A percentile compares a stretch with the other conserved stretches of the same genome.
phyloP scores from a whole-genome alignment of 2,888 invertebrate species.

The Idaea straminata region DNA sequence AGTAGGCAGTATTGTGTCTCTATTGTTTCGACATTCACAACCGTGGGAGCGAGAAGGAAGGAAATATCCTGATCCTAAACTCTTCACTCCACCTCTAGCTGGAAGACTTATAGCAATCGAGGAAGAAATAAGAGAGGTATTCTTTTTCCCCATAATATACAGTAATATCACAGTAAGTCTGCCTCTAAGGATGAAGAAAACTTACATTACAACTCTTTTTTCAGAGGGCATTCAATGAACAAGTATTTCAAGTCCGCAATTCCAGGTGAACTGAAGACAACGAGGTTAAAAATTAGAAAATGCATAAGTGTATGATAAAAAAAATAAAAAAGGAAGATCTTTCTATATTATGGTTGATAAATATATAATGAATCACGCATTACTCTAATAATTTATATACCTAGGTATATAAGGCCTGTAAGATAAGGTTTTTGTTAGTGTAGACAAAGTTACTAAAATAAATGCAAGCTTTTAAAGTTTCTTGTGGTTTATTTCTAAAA shows the following conservation, averaged over 20 bases:
- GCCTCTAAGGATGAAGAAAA: not conserved
- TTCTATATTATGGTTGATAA: no score
- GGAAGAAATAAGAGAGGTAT: constrained; percentile 10
- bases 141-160: not conserved
- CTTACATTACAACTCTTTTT: not conserved
- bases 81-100: constrained; percentile 68
- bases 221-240: not conserved
- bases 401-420: no score
- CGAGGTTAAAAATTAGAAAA: not conserved
- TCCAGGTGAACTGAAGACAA: not conserved
- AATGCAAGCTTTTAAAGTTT: no score
- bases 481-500: no score
- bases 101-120: constrained; percentile 38
- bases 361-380: no score
- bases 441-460: no score
- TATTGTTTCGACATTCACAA: constrained; percentile 57
- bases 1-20: constrained; percentile 55
- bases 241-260: not conserved
- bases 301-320: not conserved
- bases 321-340: no score
- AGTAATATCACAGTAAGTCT: not conserved
- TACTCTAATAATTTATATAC: no score
- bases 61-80: constrained; percentile 58
- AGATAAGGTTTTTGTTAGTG: no score
- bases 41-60: constrained; percentile 60